Evolutionary conservation across 2,888 invertebrate species (phyloP).

Genomic region (Troides helena): DNA sequence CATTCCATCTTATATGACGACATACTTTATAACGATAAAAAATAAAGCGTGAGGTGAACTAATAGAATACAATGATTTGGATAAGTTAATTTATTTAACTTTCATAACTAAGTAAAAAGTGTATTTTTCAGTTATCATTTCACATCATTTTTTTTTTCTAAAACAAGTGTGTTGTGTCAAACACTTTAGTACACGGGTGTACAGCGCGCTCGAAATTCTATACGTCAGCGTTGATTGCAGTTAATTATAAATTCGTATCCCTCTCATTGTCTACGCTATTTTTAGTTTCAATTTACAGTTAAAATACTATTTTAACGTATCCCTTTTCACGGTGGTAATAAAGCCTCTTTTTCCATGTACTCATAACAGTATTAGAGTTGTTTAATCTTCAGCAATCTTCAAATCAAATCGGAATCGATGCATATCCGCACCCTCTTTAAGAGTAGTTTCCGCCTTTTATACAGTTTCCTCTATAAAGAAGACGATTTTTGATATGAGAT

Average conservation of each 20-base stretch:
- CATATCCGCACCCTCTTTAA: slow-evolving; percentile 65
- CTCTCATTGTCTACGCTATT: slow-evolving; percentile 73
- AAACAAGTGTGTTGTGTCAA: not conserved
- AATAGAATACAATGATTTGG: no score
- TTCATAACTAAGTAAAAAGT: no score
- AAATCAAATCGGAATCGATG: slow-evolving; percentile 71
- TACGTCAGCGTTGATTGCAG: slow-evolving; percentile 80
- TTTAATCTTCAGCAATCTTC: slow-evolving; percentile 62
- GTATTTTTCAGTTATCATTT: no score
- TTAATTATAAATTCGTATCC: slow-evolving; percentile 79
- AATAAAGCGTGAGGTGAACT: no score
- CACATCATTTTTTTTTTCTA: no score
- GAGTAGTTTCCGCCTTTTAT: slow-evolving; percentile 62
- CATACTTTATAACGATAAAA: no score
- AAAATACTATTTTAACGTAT: slow-evolving; percentile 25
- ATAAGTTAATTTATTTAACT: no score
- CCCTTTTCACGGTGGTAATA: slow-evolving; percentile 33
- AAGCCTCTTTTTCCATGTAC: slow-evolving; percentile 36
- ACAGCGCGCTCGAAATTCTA: slow-evolving; percentile 73
- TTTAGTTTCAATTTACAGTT: slow-evolving; percentile 42
- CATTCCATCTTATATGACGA: no score
- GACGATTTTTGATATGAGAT: no score
- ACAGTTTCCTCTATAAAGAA: not conserved
- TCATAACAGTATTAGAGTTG: slow-evolving; percentile 44
- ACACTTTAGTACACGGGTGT: slow-evolving; percentile 48